Base-by-base conservation (phyloP, 1,140 invertebrate genomes). In the Hestina assimilis region DNA sequence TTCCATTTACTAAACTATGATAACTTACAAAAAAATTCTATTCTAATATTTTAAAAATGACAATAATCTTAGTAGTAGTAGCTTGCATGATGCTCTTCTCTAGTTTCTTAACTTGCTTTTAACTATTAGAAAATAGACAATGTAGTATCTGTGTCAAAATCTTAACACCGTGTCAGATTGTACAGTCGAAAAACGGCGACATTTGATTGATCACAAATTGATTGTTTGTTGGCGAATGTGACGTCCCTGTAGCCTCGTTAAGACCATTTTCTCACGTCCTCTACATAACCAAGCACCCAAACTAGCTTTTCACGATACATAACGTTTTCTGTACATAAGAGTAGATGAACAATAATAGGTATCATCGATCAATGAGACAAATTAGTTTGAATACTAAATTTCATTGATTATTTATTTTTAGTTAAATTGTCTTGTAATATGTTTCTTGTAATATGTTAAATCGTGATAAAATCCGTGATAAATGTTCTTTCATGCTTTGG, bases 171-270 rank as follows among this genome's bases (percentile, higher is more conserved):
- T 58, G 58, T 69, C 54, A 72, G 67, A 67, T 85, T 83, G 79
- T 85, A 83, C 80, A 83, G 77, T 79, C 82, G 78, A 77, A 52
- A 54, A 57, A 57, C 54, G 59, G 53, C 47, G 66, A 69, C 69
- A 70, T 70, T 66, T 69, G 58, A 74, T 62, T 74, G 69, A 72
- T 82, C 77, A 79, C 77, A 52, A 75, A 73, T 72, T 72, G 68
- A 84, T 79, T 82, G 69, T 83, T 87, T 85, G 81, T 70, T 83
- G 78, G 82, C 84, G 75, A 87, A 84, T 84, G 80, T 85, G 76
- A 71, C 72, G 81, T 85, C 75, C 78, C 73, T 66, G 63, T 79
- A 84, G 81, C 75, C 75, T 82, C 76, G 70, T 74, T 72, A 76
- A 72, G 24, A 21, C 19, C 19, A 47, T 47, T 12, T 33, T 69